phyloP scores from a whole-genome alignment of 2,888 invertebrate species.

The Pristionchus japonicus region DNA sequence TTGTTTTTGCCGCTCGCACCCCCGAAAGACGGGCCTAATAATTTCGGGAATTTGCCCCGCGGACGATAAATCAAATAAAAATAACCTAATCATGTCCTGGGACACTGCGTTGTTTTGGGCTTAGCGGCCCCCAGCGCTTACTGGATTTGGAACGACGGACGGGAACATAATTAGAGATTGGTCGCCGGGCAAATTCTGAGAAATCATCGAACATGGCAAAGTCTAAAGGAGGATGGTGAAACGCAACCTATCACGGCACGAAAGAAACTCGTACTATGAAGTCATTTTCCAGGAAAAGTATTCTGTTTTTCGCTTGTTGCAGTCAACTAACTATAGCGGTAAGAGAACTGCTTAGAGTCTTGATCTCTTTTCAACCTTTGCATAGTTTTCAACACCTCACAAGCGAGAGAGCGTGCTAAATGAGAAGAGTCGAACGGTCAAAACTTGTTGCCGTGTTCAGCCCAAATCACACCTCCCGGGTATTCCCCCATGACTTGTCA shows the following conservation, averaged over 20 bases:
- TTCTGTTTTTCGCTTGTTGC: neutral
- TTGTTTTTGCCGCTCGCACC: neutral
- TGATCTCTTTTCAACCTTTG: too few species aligned
- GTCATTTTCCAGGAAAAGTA: too few species aligned
- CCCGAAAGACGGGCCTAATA: neutral
- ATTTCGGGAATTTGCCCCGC: neutral
- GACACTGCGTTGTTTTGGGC: neutral
- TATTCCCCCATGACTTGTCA: neutral
- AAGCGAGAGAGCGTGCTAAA: neutral
- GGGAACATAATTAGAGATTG: neutral
- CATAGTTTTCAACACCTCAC: too few species aligned
- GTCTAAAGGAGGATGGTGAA: too few species aligned
- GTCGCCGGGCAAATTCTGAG: too few species aligned
- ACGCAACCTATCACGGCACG: neutral
- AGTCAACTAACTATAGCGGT: too few species aligned
- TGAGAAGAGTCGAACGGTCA: neutral
- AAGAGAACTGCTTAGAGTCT: too few species aligned
- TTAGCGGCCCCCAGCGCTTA: neutral
- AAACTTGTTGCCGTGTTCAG: neutral
- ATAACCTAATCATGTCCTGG: neutral
- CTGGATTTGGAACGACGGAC: neutral
- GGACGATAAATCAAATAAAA: constrained; percentile 5
- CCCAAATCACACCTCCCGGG: neutral
- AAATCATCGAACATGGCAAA: too few species aligned
- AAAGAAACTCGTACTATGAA: too few species aligned